Evolutionary conservation across 2,113 vertebrate species (phyloP).

Genomic region (Platichthys flesus): DNA sequence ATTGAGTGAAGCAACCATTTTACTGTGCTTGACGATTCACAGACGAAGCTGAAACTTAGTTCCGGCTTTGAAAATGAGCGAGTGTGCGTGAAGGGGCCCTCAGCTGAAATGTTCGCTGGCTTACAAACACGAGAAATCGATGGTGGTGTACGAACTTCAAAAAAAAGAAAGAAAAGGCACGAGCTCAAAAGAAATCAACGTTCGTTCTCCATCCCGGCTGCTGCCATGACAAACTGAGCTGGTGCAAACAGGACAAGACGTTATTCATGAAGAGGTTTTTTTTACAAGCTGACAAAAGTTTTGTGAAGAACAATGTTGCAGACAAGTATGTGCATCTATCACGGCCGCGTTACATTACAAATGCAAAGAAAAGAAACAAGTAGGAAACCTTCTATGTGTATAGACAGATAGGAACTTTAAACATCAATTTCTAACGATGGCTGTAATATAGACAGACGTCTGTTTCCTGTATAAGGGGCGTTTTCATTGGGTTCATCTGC

Average conservation of each 20-base stretch:
- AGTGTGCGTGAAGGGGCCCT: conserved; percentile 29
- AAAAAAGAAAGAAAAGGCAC: conserved; percentile 69
- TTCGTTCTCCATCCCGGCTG: conserved; percentile 7
- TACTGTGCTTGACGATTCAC: conserved; percentile 9
- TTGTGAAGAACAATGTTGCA: conserved; percentile 45
- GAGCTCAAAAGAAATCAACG: conserved; percentile 34
- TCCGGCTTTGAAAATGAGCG: conserved; percentile 42
- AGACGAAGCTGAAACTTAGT: conserved; percentile 28
- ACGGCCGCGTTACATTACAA: conserved; percentile 48
- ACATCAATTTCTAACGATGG: conserved; percentile 57
- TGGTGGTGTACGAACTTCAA: conserved; percentile 34
- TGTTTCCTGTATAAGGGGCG: conserved; percentile 56
- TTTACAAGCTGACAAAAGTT: conserved; percentile 20
- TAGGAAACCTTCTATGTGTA: conserved; percentile 27
- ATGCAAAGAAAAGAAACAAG: conserved; percentile 44
- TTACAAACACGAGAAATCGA: conserved; percentile 29
- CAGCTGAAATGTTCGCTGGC: conserved; percentile 27
- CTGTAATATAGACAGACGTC: conserved; percentile 66
- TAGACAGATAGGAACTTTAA: conserved; percentile 50
- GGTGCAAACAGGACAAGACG: conserved; percentile 11
- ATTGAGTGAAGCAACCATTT: conserved; percentile 13
- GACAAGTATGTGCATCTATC: conserved; percentile 67
- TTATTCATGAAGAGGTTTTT: conserved; percentile 15
- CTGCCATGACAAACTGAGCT: conserved; percentile 28
- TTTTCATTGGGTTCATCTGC: conserved; percentile 45